Percentiles rank a stretch among this genome's conserved stretches.
These are phyloP conservation scores for Nipponia nippon DNA, from an alignment of 2,113 vertebrate species.

Conservation along the genomic window DNA sequence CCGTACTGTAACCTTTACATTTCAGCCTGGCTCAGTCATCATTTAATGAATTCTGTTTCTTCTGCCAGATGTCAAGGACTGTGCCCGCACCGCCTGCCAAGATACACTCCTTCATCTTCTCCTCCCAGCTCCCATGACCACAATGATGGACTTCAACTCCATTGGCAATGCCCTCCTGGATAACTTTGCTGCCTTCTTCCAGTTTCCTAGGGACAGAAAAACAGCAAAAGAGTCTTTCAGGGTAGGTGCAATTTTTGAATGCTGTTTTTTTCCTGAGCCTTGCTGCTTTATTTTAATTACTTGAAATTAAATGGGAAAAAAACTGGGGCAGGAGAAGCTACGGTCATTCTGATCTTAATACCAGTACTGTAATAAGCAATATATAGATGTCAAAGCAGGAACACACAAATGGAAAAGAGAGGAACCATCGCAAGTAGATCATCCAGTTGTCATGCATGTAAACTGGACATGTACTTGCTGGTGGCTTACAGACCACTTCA, in stretches of 20 bases:
- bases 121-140: background rate
- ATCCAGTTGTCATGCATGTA: background rate
- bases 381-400: background rate
- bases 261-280: background rate
- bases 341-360: background rate
- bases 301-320: background rate
- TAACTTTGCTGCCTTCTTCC: background rate
- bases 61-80: rapidly evolving
- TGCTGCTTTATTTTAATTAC: background rate
- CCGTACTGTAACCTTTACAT: background rate
- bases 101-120: background rate
- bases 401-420: background rate
- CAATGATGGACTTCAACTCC: background rate
- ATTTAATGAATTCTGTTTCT: background rate
- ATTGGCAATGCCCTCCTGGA: background rate
- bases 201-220: background rate
- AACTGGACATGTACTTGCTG: background rate
- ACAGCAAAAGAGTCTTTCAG: background rate
- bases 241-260: background rate
- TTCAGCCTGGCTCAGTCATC: background rate
- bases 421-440: background rate
- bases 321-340: background rate
- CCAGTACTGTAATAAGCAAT: background rate
- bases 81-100: background rate
- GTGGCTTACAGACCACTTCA: background rate